Percentiles rank a stretch among this genome's conserved stretches.
phyloP scores from a whole-genome alignment of 2,797 vertebrate genomes.

The Thaleichthys pacificus region DNA sequence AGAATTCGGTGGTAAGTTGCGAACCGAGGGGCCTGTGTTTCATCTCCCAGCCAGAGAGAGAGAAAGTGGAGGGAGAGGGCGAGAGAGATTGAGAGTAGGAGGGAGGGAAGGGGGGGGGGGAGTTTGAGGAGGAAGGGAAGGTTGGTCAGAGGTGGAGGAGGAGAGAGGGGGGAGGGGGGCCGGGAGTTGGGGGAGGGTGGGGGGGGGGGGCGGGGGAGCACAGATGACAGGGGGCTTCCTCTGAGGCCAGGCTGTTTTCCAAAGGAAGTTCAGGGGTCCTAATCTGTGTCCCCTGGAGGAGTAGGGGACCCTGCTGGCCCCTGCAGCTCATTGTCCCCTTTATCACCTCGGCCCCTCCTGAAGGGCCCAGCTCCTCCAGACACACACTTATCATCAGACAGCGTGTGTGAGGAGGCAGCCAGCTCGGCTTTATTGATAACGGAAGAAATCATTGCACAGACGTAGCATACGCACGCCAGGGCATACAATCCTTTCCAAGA shows the following conservation, averaged over 20 bases:
- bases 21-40: neutral
- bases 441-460: conserved; percentile 6
- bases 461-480: neutral
- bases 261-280: conserved; percentile 88
- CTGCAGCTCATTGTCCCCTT: conserved; percentile 75
- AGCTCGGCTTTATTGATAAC: conserved; percentile 9
- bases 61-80: conserved; percentile 17
- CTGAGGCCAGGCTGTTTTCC: conserved; percentile 81
- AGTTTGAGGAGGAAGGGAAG: conserved; percentile 32
- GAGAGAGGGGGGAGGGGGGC: conserved; percentile 75
- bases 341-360: conserved; percentile 71
- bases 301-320: conserved; percentile 64
- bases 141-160: conserved; percentile 43
- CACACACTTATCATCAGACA: conserved; percentile 56
- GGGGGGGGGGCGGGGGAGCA: conserved; percentile 94
- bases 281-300: conserved; percentile 82
- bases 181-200: conserved; percentile 48
- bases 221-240: conserved; percentile 82
- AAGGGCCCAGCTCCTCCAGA: conserved; percentile 62
- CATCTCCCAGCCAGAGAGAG: conserved; percentile 32
- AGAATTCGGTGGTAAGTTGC: neutral
- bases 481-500: conserved; percentile 15
- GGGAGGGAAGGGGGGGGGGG: conserved; percentile 13
- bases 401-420: conserved; percentile 34
- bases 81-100: conserved; percentile 1